Percentiles rank a stretch among this genome's conserved stretches.
Evolutionary conservation across 2,797 vertebrate genomes (phyloP).

Genomic region (Paratrypauchen microcephalus): DNA sequence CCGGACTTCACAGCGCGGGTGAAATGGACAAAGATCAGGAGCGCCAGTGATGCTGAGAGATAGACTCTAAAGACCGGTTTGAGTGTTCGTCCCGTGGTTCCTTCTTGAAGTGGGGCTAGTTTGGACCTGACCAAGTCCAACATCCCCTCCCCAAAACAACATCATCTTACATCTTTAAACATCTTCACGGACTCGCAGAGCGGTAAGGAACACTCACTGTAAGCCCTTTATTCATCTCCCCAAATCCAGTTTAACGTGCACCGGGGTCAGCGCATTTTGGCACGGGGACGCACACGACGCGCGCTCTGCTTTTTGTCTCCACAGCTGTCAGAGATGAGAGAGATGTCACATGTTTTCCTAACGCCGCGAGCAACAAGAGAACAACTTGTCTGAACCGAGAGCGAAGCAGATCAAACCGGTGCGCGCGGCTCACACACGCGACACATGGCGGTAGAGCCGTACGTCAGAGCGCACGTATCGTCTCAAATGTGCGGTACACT

Average conservation of each 20-base stretch:
- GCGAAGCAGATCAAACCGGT: conserved; percentile 11
- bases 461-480: too few species aligned
- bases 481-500: too few species aligned
- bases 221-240: conserved; percentile 9
- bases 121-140: conserved; percentile 68
- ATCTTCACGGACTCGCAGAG: conserved; percentile 82
- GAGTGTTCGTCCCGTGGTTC: conserved; percentile 35
- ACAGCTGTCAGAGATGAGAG: background rate
- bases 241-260: conserved; percentile 5
- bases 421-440: conserved; percentile 15
- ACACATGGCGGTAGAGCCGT: background rate
- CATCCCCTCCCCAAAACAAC: conserved; percentile 43
- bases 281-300: conserved; percentile 32
- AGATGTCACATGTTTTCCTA: background rate
- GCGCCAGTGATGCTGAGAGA: conserved; percentile 49
- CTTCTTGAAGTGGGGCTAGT: conserved; percentile 51
- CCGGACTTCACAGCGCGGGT: conserved; percentile 7
- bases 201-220: conserved; percentile 68
- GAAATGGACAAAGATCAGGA: conserved; percentile 47
- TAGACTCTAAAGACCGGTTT: conserved; percentile 2
- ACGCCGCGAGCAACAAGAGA: conserved; percentile 40
- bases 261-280: conserved; percentile 45
- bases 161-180: conserved; percentile 68
- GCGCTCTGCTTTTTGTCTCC: conserved; percentile 1
- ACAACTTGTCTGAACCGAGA: conserved; percentile 39